Conservation (phyloP, 2,113 vertebrate genomes). For the Thryonomys swinderianus region DNA sequence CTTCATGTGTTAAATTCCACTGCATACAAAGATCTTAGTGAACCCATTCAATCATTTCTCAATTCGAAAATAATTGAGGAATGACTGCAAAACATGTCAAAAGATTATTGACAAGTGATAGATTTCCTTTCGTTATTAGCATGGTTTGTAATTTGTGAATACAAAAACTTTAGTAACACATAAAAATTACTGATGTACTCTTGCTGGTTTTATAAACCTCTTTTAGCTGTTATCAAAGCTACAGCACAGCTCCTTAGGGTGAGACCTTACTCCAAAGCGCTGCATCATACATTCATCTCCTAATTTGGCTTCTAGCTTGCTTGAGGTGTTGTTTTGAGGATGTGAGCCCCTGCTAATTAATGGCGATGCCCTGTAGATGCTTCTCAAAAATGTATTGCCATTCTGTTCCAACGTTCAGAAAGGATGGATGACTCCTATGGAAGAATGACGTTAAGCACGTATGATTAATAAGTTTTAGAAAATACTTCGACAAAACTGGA, state of each 20-base stretch:
- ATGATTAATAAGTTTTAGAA: background rate
- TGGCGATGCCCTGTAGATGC: background rate
- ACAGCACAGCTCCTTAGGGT: background rate
- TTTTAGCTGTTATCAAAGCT: background rate
- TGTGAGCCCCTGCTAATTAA: background rate
- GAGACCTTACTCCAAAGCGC: background rate
- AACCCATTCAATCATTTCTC: background rate
- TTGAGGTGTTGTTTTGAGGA: background rate
- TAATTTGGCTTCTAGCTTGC: background rate
- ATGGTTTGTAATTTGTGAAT: background rate
- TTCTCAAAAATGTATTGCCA: background rate
- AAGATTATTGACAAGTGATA: background rate
- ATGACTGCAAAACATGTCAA: background rate
- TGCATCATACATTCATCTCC: background rate
- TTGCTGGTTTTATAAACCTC: background rate
- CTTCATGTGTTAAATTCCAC: background rate
- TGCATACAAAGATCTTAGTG: background rate
- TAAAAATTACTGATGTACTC: background rate
- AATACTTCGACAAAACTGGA: too few species aligned
- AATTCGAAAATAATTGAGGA: slow-evolving; percentile 1
- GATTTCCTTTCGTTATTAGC: background rate
- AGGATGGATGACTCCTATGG: background rate
- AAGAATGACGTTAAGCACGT: background rate
- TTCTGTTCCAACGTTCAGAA: background rate
- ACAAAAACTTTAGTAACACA: background rate